phyloP scores from a whole-genome alignment of 2,113 vertebrate species.

The Conger conger region DNA sequence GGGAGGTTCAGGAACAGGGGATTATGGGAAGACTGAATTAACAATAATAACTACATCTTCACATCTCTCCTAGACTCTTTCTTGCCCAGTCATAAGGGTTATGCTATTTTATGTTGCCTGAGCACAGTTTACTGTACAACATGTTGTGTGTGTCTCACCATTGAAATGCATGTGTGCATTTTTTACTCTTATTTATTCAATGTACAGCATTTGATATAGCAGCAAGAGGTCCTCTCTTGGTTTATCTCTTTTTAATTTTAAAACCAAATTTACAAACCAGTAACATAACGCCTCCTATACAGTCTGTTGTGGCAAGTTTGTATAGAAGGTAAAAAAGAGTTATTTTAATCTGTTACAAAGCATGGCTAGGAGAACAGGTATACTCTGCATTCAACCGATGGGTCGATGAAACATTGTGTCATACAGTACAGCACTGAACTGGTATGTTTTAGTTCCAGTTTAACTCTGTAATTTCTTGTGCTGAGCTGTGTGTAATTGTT shows the following conservation, averaged over 20 bases:
- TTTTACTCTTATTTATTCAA: constrained; percentile 9
- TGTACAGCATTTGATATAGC: constrained; percentile 5
- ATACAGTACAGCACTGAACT: constrained; percentile 11
- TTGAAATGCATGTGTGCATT: constrained; percentile 6
- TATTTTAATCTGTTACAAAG: constrained; percentile 11
- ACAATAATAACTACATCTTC: not conserved
- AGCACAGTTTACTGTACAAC: constrained; percentile 6
- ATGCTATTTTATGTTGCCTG: constrained; percentile 7
- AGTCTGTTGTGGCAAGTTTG: not conserved
- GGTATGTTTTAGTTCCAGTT: constrained; percentile 5
- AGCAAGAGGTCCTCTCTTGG: not conserved
- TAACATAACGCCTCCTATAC: not conserved
- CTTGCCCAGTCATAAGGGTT: not conserved
- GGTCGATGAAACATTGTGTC: not conserved
- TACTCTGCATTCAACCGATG: not conserved
- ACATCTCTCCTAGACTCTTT: constrained; percentile 17
- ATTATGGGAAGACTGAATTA: not conserved
- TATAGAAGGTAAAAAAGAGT: not conserved
- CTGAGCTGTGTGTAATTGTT: not conserved
- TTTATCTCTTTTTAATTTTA: not conserved
- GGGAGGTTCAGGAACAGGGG: constrained; percentile 7
- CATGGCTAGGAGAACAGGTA: not conserved
- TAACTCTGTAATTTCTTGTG: constrained; percentile 11
- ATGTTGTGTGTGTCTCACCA: not conserved
- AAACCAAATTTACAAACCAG: constrained; percentile 5